These are phyloP conservation scores for Ginglymostoma cirratum DNA, from an alignment of 2,113 vertebrate species.

Conservation along the genomic window DNA sequence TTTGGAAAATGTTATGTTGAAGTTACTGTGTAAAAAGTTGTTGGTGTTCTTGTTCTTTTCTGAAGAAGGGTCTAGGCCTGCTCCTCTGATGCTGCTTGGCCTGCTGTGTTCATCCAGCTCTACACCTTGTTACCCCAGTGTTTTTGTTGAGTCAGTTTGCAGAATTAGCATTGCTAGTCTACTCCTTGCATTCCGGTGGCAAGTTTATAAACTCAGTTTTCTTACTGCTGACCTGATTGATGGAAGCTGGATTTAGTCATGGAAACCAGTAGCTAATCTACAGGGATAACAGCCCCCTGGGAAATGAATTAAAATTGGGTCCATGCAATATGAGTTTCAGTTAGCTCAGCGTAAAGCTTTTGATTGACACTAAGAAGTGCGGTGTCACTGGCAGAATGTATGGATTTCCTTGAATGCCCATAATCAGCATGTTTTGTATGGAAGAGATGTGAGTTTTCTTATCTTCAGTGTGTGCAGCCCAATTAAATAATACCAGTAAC, in stretches of 20 bases:
- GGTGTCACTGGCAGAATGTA: neutral
- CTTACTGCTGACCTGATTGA: neutral
- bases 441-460: no score
- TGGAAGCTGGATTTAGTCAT: neutral
- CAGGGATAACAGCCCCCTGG: neutral
- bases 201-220: neutral
- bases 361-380: neutral
- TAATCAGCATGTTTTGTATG: no score
- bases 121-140: no score
- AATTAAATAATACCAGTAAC: no score
- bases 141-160: neutral
- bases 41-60: neutral
- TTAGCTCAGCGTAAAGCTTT: neutral
- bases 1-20: neutral
- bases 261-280: neutral
- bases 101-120: no score
- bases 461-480: no score
- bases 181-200: neutral
- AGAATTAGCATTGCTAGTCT: neutral
- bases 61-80: no score
- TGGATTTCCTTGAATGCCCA: no score
- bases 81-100: no score
- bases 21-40: neutral
- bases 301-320: neutral
- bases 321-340: neutral